These are phyloP conservation scores for Aleiodes testaceus DNA, from an alignment of 2,888 invertebrate species.

Conservation along the genomic window DNA sequence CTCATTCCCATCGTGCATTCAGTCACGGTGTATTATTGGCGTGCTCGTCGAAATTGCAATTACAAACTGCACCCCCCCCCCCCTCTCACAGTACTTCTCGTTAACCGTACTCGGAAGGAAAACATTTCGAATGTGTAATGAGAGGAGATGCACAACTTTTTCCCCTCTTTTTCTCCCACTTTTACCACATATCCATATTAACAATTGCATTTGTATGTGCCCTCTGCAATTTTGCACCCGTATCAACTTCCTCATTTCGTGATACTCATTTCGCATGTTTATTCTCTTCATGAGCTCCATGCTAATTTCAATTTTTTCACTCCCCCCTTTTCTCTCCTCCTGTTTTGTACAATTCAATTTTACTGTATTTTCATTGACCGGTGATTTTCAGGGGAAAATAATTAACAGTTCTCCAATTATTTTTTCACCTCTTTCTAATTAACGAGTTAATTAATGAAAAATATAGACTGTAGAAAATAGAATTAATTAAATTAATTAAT, in stretches of 20 bases:
- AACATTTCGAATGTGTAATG: conserved; percentile 46
- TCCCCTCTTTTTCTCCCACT: not conserved
- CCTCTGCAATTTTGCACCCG: conserved; percentile 35
- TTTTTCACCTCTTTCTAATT: not conserved
- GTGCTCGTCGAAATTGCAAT: conserved; percentile 45
- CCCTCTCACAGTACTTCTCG: conserved; percentile 46
- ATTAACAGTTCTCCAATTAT: conserved; percentile 5
- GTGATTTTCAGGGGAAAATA: conserved; percentile 6
- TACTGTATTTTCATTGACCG: conserved; percentile 15
- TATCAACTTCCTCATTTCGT: conserved; percentile 32
- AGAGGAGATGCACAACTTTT: conserved; percentile 16
- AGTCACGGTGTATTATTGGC: conserved; percentile 43
- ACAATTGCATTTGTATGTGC: conserved; percentile 34
- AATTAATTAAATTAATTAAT: not conserved
- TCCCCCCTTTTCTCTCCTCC: too few relatives aligned
- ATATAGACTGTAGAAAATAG: not conserved
- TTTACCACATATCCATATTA: conserved; percentile 29
- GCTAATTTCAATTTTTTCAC: conserved; percentile 2
- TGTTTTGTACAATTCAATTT: conserved; percentile 25
- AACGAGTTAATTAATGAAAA: conserved; percentile 5
- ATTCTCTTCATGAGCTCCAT: conserved; percentile 2
- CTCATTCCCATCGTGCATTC: conserved; percentile 16
- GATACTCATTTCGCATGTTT: conserved; percentile 29
- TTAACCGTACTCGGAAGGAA: conserved; percentile 43
- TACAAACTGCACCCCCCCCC: conserved; percentile 46